Evolutionary conservation across 2,888 invertebrate species (phyloP).

Genomic region (Rosalia funebris): DNA sequence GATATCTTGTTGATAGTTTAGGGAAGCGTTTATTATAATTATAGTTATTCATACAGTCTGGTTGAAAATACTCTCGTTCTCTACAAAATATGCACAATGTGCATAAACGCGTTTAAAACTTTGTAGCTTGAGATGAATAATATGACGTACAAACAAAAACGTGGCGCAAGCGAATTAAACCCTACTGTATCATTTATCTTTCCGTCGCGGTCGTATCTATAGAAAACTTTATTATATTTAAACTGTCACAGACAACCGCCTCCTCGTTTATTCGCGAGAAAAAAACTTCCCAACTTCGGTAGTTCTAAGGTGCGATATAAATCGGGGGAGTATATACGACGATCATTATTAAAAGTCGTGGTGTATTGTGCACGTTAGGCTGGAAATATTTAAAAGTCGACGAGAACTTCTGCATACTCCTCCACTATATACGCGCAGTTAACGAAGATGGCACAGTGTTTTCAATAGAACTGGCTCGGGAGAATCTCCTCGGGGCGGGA

Average conservation of each 20-base stretch:
- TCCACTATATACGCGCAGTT: not conserved
- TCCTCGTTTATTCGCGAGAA: slow-evolving; percentile 47
- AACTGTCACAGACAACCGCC: slow-evolving; percentile 49
- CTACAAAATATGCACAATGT: too few species aligned
- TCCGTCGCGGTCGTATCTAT: slow-evolving; percentile 7
- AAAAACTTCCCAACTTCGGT: slow-evolving; percentile 42
- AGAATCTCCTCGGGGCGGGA: slow-evolving; percentile 3
- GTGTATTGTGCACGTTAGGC: not conserved
- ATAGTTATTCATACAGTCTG: too few species aligned
- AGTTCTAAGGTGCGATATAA: slow-evolving; percentile 43
- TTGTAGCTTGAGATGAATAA: not conserved
- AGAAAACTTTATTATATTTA: slow-evolving; percentile 33
- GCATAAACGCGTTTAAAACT: too few species aligned
- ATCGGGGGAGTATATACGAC: slow-evolving; percentile 6
- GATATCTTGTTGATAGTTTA: too few species aligned
- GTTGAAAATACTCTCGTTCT: too few species aligned
- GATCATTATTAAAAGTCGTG: slow-evolving; percentile 9
- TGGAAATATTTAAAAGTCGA: too few species aligned
- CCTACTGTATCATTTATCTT: slow-evolving; percentile 7
- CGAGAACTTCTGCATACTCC: too few species aligned
- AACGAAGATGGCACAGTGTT: not conserved
- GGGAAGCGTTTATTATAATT: too few species aligned
- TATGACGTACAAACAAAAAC: not conserved
- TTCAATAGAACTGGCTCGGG: slow-evolving; percentile 7
- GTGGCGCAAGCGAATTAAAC: slow-evolving; percentile 4